Evolutionary conservation across 2,113 vertebrate genomes (phyloP), one percentile per base, ranked within the genome.

Genomic region (Siphamia tubifer): DNA sequence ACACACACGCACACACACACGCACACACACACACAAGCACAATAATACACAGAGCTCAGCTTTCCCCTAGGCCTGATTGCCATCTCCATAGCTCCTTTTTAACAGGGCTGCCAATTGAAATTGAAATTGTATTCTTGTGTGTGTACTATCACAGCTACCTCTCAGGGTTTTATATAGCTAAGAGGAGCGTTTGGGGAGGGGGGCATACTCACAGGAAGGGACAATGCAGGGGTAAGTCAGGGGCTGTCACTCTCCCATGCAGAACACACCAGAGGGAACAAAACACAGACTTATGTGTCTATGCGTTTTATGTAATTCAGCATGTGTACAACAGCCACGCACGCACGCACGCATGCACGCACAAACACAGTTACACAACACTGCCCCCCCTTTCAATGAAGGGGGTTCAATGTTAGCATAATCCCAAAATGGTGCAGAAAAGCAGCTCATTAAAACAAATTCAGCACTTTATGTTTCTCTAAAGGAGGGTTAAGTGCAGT

Each of bases 71-170:
- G 71, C 78, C 67, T 78, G 88, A 90, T 90, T 89, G 89, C 83
- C 85, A 89, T 91, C 88, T 87, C 86, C 79, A 84, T 81, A 83
- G 87, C 67, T 63, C 67, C 62, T 72, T 83, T 84, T 83, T 85
- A 90, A 85, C 83, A 77, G 68, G 65, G 70, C 79, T 77, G 68
- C 70, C 85, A 87, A 91, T 90, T 90, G 87, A 92, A 89, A 91
- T 87, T 90, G 87, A 92, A 91, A 91, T 83, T 82, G 76, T 89
- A 88, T 88, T 91, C 79, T 88, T 88, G 77, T 80, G 86, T 88
- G 81, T 78, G 72, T 54, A 67, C 79, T 84, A 83, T 87, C 79
- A 84, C 68, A 69, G 79, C 75, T 81, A 81, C 67, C 85, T 81
- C 87, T 91, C 67, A 74, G 85, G 86, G 84, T 85, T 85, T 89